Evolutionary conservation across 2,113 vertebrate species (phyloP), one percentile per base, ranked within the genome.

Genomic region (Mohoua ochrocephala): DNA sequence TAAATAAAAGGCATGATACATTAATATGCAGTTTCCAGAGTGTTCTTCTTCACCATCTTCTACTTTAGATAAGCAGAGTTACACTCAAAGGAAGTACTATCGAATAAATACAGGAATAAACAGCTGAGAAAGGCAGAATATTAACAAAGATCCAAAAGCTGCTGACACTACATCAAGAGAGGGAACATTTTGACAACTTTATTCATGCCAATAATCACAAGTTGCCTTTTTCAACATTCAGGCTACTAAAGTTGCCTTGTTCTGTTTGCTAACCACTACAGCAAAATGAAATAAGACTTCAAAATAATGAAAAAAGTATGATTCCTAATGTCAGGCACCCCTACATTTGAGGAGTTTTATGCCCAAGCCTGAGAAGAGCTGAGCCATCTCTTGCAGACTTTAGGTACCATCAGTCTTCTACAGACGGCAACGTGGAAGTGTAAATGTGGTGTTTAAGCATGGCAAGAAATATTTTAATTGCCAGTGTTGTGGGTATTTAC

Each of bases 1-100:
- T 94, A 95, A 96, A 95, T 95, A 93, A 95, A 84, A 91, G 37
- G 19, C 68, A 85, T 93, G 59, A 93, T 93, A 93, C 41, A 85
- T 94, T 93, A 94, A 91, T 91, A 80, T 70, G 64, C 56, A 91
- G 63, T 37, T 95, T 91, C 70, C 74, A 95, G 76, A 91, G 37
- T 70, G 67, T 44, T 92, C 47, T 82, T 41, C 53, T 94, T 93
- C 5, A 4, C 67, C 70, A 23, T 89, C 59, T 85, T 91, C 90
- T 94, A 42, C 39, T 94, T 93, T 53, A 86, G 68, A 84, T 74
- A 94, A 81, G 70, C 47, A 75, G 39, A 69, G 49, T 84, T 92
- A 71, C 37, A 77, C 44, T 89, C 45, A 74, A 47, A 94, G 80
- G 84, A 84, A 93, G 70, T 77, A 87, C 44, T 77, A 71, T 61